Conservation (phyloP, 2,113 vertebrate genomes). For the Antechinus stuartii region DNA sequence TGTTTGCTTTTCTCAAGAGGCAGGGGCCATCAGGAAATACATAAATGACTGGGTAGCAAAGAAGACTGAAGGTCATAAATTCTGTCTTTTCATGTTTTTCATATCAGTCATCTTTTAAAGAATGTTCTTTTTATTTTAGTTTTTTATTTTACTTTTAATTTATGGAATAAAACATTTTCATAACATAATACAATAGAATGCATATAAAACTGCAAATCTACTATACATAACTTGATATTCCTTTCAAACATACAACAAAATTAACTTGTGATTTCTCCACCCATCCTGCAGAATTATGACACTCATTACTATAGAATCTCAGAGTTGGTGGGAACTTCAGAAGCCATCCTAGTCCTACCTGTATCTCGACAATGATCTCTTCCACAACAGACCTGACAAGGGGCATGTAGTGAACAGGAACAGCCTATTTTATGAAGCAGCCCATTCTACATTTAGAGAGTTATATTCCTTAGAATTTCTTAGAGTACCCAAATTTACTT, state of each 20-base stretch:
- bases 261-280: too few species aligned
- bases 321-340: background rate
- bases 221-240: too few species aligned
- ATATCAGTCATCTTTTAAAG: background rate
- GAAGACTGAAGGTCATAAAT: slow-evolving; percentile 82
- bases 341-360: background rate
- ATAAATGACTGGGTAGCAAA: slow-evolving; percentile 92
- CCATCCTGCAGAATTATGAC: too few species aligned
- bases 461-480: background rate
- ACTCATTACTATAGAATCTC: background rate
- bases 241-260: too few species aligned
- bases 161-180: too few species aligned
- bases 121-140: background rate
- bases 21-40: slow-evolving; percentile 84
- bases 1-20: slow-evolving; percentile 84
- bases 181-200: too few species aligned
- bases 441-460: background rate
- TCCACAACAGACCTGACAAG: background rate
- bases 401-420: background rate
- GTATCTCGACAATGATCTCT: background rate
- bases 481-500: background rate
- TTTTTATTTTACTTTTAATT: too few species aligned
- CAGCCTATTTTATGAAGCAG: background rate
- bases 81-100: background rate
- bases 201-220: too few species aligned